Base-by-base conservation (phyloP, 2,113 vertebrate species). In the Pungitius pungitius region DNA sequence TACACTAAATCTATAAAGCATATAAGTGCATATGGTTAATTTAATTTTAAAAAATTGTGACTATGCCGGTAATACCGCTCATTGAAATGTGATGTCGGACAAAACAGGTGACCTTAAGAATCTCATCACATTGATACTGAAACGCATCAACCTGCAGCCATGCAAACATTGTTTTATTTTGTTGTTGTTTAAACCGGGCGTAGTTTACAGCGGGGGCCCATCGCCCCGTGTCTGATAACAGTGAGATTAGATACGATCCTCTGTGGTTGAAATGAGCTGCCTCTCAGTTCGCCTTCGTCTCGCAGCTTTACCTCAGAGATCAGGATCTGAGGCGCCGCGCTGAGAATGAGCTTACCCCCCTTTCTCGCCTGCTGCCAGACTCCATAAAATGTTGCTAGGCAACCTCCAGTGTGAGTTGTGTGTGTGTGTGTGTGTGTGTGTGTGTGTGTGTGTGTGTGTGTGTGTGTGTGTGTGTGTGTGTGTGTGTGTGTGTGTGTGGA, bases 381-480 rank as follows among this genome's bases (percentile, higher is more conserved):
- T 87, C 84, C 69, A 84, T 86, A 58, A 78, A 80, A 77, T 60
- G 93, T 94, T 93, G 92, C 91, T 93, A 92, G 84, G 93, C 90
- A 94, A 93, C 91, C 73, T 49, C 58, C 45, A 14, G 58, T 40
- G 35, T 60, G 58, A 14, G 57, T 59, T 13, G 6, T 12, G 9
- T 17, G 22, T 37, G 33, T 22, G 20, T 13, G 57, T 22, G 20
- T 37, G 57, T 22, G 57, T 37, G 18, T 22, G 57, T 40, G 35
- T 14, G 33, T 8, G 60, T 58, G 83, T 45, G 73, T 51, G 72
- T 59, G 43, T 64, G 71, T 45, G 73, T 78, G 68, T 40, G 64
- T 27, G 64, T 13, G 64, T 37, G 65, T 20, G 35, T 63, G 52
- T 61, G 72, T 52, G 67, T 72, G 43, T 24, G 68, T 47, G 68